Conservation (phyloP, 53 echinoderm and acorn worm species). For the Luidia sarsii region DNA sequence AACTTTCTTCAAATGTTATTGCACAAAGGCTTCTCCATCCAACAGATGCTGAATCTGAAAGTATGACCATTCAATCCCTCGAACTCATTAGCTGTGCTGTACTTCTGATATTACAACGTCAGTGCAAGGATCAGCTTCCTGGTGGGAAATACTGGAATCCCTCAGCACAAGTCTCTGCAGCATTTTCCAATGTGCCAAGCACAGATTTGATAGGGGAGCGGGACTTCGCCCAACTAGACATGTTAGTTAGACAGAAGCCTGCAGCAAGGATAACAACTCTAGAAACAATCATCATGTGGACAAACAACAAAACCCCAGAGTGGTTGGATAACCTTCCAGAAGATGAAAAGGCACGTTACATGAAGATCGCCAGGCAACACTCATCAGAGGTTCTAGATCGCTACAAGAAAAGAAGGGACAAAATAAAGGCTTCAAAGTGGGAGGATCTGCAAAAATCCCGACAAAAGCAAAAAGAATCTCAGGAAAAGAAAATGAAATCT, state of each 20-base stretch:
- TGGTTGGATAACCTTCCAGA: constrained; percentile 9
- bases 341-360: not conserved
- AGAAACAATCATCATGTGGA: constrained; percentile 32
- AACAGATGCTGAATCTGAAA: not conserved
- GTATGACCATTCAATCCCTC: constrained; percentile 12
- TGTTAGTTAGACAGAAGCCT: constrained; percentile 1
- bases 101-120: constrained; percentile 49
- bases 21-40: too few species aligned
- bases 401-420: not conserved
- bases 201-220: constrained; percentile 20
- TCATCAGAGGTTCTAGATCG: not conserved
- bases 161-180: not conserved
- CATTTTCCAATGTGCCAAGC: constrained; percentile 7
- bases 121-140: constrained; percentile 67
- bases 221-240: constrained; percentile 18
- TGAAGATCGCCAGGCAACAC: constrained; percentile 4
- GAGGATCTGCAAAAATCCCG: not conserved
- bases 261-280: constrained; percentile 11
- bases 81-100: constrained; percentile 18
- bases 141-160: constrained; percentile 69
- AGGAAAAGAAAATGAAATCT: too few species aligned
- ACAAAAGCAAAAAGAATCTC: too few species aligned
- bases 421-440: not conserved
- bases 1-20: not conserved
- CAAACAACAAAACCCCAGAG: constrained; percentile 24